phyloP scores from a whole-genome alignment of 2,888 invertebrate species.

The Thereva unica region DNA sequence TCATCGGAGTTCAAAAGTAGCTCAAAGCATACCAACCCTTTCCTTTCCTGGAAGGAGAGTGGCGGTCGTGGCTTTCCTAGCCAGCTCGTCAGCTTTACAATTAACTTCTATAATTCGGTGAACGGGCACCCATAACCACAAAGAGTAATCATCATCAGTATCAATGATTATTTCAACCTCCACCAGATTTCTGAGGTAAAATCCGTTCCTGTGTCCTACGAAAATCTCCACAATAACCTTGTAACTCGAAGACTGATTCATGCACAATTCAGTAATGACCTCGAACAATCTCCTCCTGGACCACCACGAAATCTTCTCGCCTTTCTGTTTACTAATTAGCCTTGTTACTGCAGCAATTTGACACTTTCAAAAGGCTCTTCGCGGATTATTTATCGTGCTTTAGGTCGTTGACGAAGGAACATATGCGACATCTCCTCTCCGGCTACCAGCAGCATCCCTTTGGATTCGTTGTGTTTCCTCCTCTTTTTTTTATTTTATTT shows the following conservation, averaged over 20 bases:
- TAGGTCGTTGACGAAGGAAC: conserved; percentile 14
- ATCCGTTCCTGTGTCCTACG: too few species aligned
- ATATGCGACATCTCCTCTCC: conserved; percentile 13
- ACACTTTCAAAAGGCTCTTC: conserved; percentile 20
- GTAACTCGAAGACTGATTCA: background rate
- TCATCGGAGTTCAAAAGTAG: too few species aligned
- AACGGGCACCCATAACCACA: too few species aligned
- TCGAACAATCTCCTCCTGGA: background rate
- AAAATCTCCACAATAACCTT: too few species aligned
- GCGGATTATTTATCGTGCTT: conserved; percentile 19
- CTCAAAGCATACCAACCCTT: too few species aligned
- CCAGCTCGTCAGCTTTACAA: too few species aligned
- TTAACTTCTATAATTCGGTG: too few species aligned
- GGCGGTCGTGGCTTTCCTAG: too few species aligned
- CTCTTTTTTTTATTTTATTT: background rate
- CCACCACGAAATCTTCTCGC: background rate
- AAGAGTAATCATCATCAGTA: too few species aligned
- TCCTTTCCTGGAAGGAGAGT: too few species aligned
- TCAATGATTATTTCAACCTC: too few species aligned
- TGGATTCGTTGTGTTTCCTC: conserved; percentile 2
- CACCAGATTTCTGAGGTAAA: too few species aligned
- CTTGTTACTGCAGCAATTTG: conserved; percentile 28
- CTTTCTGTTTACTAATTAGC: conserved; percentile 18
- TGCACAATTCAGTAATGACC: background rate
- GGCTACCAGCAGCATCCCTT: background rate